phyloP scores from a whole-genome alignment of 2,113 vertebrate species.

The Brienomyrus longianalis region DNA sequence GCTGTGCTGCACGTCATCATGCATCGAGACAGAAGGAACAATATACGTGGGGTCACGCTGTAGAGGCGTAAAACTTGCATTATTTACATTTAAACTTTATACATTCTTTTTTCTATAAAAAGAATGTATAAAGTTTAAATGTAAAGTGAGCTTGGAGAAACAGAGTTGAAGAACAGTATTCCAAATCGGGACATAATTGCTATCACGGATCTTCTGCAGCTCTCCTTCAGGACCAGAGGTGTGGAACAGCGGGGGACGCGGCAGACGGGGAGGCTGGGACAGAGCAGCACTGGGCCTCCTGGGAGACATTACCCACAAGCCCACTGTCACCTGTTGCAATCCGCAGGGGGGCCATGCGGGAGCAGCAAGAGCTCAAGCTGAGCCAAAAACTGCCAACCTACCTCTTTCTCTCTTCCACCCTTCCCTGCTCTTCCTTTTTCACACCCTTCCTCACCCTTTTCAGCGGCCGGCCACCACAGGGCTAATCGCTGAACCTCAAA shows the following conservation, averaged over 20 bases:
- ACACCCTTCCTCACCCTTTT: conserved; percentile 22
- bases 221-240: neutral
- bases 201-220: neutral
- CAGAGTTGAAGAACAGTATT: neutral
- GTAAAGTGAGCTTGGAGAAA: neutral
- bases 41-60: neutral
- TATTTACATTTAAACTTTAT: neutral
- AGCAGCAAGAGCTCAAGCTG: neutral
- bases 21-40: neutral
- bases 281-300: neutral
- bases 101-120: no score
- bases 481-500: conserved; percentile 29
- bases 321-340: conserved; percentile 6
- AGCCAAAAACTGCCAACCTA: neutral
- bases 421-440: neutral
- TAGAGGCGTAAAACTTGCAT: neutral
- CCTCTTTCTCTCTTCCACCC: neutral
- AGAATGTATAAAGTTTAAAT: no score
- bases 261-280: neutral
- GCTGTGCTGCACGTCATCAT: neutral
- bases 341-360: neutral
- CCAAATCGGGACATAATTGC: neutral
- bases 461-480: conserved; percentile 37
- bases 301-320: conserved; percentile 5
- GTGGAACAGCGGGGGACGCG: neutral